Evolutionary conservation across 2,888 invertebrate species (phyloP).

Genomic region (Eumacrocentrus americanus): DNA sequence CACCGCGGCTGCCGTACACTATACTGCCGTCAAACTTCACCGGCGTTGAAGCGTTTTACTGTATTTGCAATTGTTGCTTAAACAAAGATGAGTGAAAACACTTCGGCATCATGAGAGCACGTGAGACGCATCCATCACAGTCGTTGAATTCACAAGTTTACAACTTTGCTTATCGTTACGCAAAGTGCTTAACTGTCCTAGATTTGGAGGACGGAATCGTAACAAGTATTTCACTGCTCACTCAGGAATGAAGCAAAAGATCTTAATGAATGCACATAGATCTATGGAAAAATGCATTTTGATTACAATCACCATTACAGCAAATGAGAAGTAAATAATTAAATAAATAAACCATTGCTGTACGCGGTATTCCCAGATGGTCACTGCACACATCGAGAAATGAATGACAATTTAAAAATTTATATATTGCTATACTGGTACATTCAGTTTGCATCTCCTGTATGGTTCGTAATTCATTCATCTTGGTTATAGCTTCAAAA

Average conservation of each 20-base stretch:
- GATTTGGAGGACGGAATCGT: not conserved
- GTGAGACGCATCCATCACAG: not conserved
- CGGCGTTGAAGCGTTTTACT: not conserved
- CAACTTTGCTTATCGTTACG: not conserved
- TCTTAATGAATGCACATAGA: too few relatives aligned
- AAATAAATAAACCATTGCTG: too few relatives aligned
- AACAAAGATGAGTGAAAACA: not conserved
- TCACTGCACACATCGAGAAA: too few relatives aligned
- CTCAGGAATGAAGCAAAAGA: too few relatives aligned
- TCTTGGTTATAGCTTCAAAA: not conserved
- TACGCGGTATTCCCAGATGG: too few relatives aligned
- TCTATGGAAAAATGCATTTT: too few relatives aligned
- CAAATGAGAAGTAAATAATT: too few relatives aligned
- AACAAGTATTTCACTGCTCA: not conserved
- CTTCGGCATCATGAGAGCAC: not conserved
- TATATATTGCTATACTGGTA: not conserved
- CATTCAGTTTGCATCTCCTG: not conserved
- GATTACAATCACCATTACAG: too few relatives aligned
- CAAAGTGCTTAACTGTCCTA: not conserved
- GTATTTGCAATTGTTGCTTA: slow-evolving; percentile 9
- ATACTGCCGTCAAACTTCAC: not conserved
- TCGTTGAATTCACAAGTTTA: not conserved
- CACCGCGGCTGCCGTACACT: not conserved
- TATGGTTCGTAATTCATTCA: too few relatives aligned
- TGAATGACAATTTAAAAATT: not conserved